phyloP scores from a whole-genome alignment of 2,888 invertebrate species.

The Harmothoe impar region DNA sequence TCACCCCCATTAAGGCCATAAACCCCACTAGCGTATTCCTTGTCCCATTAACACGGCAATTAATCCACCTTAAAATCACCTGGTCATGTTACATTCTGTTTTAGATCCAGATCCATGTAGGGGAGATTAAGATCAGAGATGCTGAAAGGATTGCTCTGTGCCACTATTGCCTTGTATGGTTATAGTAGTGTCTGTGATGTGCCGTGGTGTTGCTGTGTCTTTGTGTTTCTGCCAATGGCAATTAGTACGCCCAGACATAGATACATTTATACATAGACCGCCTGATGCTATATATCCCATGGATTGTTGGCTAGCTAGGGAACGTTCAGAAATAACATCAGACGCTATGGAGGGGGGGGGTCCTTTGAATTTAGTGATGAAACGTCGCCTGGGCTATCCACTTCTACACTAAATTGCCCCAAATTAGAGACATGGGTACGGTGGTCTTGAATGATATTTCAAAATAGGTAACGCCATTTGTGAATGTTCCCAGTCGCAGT shows the following conservation, averaged over 20 bases:
- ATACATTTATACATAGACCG: too few relatives aligned
- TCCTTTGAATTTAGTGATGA: too few relatives aligned
- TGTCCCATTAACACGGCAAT: constrained; percentile 26
- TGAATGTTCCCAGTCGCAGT: too few relatives aligned
- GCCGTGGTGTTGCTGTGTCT: background rate
- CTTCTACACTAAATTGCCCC: too few relatives aligned
- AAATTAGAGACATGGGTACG: too few relatives aligned
- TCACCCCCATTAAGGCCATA: background rate
- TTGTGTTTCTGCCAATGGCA: background rate
- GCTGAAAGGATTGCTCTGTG: background rate
- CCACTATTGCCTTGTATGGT: background rate
- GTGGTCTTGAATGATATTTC: too few relatives aligned
- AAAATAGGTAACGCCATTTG: too few relatives aligned
- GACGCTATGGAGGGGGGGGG: too few relatives aligned
- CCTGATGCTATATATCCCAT: too few relatives aligned
- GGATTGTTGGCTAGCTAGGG: too few relatives aligned
- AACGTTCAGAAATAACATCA: too few relatives aligned
- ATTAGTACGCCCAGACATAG: background rate
- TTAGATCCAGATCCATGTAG: background rate
- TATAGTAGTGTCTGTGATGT: background rate
- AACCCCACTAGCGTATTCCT: constrained; percentile 14
- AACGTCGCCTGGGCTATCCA: too few relatives aligned
- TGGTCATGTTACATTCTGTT: constrained; percentile 10
- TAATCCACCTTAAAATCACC: background rate
- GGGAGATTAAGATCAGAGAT: background rate